phyloP scores from a whole-genome alignment of 2,113 vertebrate genomes.

The Elephantulus edwardii region DNA sequence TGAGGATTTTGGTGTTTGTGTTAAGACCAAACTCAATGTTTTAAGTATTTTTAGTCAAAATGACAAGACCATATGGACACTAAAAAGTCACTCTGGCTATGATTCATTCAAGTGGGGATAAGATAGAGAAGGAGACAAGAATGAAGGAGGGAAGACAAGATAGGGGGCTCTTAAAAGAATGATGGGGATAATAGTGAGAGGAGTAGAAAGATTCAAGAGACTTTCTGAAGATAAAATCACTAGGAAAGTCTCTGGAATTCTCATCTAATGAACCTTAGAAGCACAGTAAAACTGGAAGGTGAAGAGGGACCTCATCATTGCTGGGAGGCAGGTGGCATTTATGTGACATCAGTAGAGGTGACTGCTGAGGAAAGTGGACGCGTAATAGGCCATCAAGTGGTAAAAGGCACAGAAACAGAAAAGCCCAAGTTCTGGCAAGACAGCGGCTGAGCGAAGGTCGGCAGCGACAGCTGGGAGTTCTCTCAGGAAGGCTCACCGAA shows the following conservation, averaged over 20 bases:
- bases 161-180: not conserved
- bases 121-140: not conserved
- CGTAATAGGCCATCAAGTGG: not conserved
- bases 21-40: not conserved
- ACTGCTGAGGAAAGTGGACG: constrained; percentile 51
- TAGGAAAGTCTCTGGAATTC: not conserved
- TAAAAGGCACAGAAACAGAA: constrained; percentile 60
- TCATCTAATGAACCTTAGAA: not conserved
- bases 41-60: constrained; percentile 27
- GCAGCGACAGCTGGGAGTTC: constrained; percentile 62
- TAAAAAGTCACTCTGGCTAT: not conserved
- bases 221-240: constrained; percentile 11
- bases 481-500: constrained; percentile 63
- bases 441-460: constrained; percentile 34
- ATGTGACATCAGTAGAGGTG: constrained; percentile 59
- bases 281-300: not conserved
- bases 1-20: constrained; percentile 19
- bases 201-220: not conserved
- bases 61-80: not conserved
- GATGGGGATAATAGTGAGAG: not conserved
- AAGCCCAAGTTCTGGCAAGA: constrained; percentile 30
- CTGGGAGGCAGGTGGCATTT: constrained; percentile 44
- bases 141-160: not conserved
- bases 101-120: not conserved
- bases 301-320: not conserved